Evolutionary conservation across 2,888 invertebrate genomes (phyloP), one percentile per base, ranked within the genome.

Genomic region (Exocentrus adspersus): DNA sequence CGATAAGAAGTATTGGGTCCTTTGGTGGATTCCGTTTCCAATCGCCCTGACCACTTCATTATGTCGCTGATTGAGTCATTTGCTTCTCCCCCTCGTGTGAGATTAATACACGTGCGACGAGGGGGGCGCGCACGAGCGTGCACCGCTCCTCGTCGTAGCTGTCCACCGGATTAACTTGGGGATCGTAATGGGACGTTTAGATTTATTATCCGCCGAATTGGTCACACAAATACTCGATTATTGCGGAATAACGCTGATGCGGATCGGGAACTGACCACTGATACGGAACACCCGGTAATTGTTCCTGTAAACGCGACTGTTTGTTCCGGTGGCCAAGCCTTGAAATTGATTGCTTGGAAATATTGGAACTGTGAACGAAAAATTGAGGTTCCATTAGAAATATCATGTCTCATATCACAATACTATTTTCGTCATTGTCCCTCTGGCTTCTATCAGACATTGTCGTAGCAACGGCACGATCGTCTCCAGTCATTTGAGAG

Each of bases 31-130:
- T 72, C 70, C 75, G 75, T 77, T 76, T 77, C 72, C 74, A 77
- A 78, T 78, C 78, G 79, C 69, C 67, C 77, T 77, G 76, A 78
- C 77, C 79, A 77, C 80, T 81, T 81, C 81, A 81, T 81, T 80
- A 80, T 80, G 74, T 77, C 75, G 76, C 69, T 78, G 80, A 81
- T 81, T 81, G 81, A 81, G 81, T 81, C 80, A 80, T 80, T 81
- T 80, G 76, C 75, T 77, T 74, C 75, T 77, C 77, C 74, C 73
- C 76, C n/a, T n/a, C n/a, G n/a, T n/a, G 72, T 76, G 81, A 80
- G 81, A 81, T 80, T 80, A 81, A 81, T 81, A 79, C 81, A 80
- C 37, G 37, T 79, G 78, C 80, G 80, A 78, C 78, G 68, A 70
- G 65, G 67, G 68, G 71, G 65, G 67, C 61, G 64, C 66, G 64